Evolutionary conservation across 2,888 invertebrate species (phyloP).

Genomic region (Suillia variegata): DNA sequence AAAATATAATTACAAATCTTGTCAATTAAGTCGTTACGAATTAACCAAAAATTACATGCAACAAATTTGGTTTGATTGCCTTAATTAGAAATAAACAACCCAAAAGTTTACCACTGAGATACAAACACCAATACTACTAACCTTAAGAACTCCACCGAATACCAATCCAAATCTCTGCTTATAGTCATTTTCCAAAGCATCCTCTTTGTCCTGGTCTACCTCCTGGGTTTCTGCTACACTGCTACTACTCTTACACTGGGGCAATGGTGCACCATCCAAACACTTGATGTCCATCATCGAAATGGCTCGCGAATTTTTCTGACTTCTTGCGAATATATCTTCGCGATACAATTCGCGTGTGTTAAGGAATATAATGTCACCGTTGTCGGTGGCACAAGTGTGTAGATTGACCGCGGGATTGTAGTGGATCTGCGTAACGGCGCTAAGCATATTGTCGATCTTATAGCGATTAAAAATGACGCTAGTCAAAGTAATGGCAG

Average conservation of each 20-base stretch:
- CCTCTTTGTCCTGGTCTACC: background rate
- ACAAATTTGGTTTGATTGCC: no score
- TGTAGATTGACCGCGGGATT: constrained; percentile 40
- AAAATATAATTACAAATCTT: no score
- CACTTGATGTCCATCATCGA: constrained; percentile 39
- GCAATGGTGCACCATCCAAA: constrained; percentile 28
- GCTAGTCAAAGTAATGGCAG: constrained; percentile 39
- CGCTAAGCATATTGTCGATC: constrained; percentile 35
- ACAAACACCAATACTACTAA: no score
- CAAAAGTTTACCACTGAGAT: no score
- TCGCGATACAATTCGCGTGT: constrained; percentile 40
- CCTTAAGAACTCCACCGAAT: constrained; percentile 37
- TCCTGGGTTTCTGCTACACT: background rate
- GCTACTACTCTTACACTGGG: background rate
- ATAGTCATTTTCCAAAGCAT: constrained; percentile 34
- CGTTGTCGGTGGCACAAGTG: constrained; percentile 42
- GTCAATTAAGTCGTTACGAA: no score
- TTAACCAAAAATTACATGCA: no score
- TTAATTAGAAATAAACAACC: no score
- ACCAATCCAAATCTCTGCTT: constrained; percentile 50
- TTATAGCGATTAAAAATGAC: constrained; percentile 28
- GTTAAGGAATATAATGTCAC: constrained; percentile 46
- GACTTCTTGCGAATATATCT: constrained; percentile 18
- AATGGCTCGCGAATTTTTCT: constrained; percentile 26
- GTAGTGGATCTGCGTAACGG: constrained; percentile 40